Base-by-base conservation (phyloP, 2,797 vertebrate genomes). In the Leucoraja ocellata region DNA sequence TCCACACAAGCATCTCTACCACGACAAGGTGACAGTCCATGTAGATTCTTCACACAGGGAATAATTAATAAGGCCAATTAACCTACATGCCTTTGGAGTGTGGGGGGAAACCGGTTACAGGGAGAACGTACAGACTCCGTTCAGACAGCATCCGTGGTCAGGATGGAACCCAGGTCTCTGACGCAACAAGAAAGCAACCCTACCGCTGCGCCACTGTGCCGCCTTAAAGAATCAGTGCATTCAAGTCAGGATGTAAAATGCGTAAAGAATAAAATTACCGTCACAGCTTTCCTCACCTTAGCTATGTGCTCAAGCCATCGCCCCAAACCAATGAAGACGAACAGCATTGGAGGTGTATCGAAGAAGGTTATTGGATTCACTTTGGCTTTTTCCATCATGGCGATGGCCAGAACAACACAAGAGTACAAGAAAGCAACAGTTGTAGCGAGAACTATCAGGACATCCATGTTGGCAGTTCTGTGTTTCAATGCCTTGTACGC, bases 291-390 rank as follows among this genome's bases (percentile, higher is more conserved):
- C 14, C 61, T 93, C 95, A 99, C 99, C 98, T 99, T 99, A 21
- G 99, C 99, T 91, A 99, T 97, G 71, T 99, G 99, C 94, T 99
- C 99, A 93, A 99, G 96, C 98, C 98, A 99, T 58, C 99, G 97
- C 61, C 99, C 99, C 95, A 99, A 94, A 0, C 99, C 98, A 95
- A 99, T 99, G 96, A 99, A 99, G 46, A 99, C 98, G 73, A 99
- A 99, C 1, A 99, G 97, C 99, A 99, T 99, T 0, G 99, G 99
- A 0, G 99, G 98, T 0, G 99, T 99, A 95, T 99, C 98, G 13
- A 99, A 99, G 96, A 99, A 99, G 0, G 99, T 99, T 94, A 98
- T 96, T 16, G 99, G 99, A 95, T 99, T 99, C 93, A 97, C 95
- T 94, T 94, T 97, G 23, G 99, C 98, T 95, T 94, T 97, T 96